Base-by-base conservation (phyloP, 2,797 vertebrate genomes). In the Alcedo atthis region DNA sequence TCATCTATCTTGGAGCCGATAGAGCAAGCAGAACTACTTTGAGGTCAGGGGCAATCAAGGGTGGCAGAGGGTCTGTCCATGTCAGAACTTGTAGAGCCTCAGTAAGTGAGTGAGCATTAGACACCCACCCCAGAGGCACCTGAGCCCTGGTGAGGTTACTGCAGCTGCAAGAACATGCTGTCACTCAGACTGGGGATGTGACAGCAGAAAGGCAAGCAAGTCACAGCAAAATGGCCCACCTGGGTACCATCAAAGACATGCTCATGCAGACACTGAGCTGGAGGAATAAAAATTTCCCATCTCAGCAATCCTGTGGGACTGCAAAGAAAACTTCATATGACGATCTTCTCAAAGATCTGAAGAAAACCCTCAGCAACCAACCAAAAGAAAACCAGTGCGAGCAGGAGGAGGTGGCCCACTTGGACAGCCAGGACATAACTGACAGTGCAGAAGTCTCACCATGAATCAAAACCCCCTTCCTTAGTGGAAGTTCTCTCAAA, bases 21-120 rank as follows among this genome's bases (percentile, higher is more conserved):
- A 35, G 43, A 5, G 20, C 63, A 92, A 30, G 10, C 15, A 15
- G 73, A 87, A 26, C 28, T 26, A 20, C 19, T 7, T 12, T 1
- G 2, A 83, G 21, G 16, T 21, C 15, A 8, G 1, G 4, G 48
- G 26, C 28, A 48, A 0, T 0, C 49, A 73, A 26, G 54, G 43
- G 40, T 33, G 37, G 62, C n/a, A 51, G 66, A 81, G 49, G 22
- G 3, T 87, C 48, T 14, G 11, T 46, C 35, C 40, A 0, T 35
- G 55, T 59, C 46, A 87, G 62, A 87, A 18, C 32, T 33, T 9
- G 1, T n/a, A 75, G 35, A 79, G 66, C 28, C 30, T 75, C 85
- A 59, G 0, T 19, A 63, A 68, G 35, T 1, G 33, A 76, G 35
- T 87, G 22, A 83, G 68, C 28, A 4, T 54, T 66, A 85, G 66